Evolutionary conservation across 2,888 invertebrate species (phyloP), one percentile per base, ranked within the genome.

Genomic region (Lepidonotus clava): DNA sequence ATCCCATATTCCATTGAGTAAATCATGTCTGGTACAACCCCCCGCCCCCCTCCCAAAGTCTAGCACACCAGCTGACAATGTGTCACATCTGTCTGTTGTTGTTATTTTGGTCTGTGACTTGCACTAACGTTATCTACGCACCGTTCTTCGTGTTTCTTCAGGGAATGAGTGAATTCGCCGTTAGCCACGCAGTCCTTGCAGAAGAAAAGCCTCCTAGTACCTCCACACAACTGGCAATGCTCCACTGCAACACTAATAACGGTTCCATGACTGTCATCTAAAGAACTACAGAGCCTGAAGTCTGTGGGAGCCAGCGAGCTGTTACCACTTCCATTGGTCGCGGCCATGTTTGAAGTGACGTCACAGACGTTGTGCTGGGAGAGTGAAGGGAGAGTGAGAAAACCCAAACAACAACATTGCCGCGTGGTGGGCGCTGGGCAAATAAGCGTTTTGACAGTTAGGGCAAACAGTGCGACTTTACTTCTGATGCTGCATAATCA

Each of bases 241-340:
- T 89, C 89, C 18, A 89, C 89, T 32, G 88, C 88, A 24, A 89
- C 88, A 85, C 87, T 88, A 18, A 89, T 88, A 14, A 51, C 85
- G 46, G 80, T 28, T 2, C 86, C 84, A 61, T 83, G 67, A 6
- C 67, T 46, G 0, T 84, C 84, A 24, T 88, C 88, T 67, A 86
- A 83, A 0, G 88, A 88, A n/a, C 61, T 86, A 36, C 46, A 40
- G 21, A 88, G 41, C 11, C 66, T 51, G 51, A 88, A 88, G 71
- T 88, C 88, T n/a, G 88, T 88, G 11, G 88, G 88, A 51, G 88
- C 88, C 38, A 85, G 80, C 51, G 86, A 86, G 61, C 88, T 88
- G 28, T 36, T 46, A 14, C 46, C n/a, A 53, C 85, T 51, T 18
- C 46, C 66, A 46, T 38, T 61, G 40, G 11, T 40, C 21, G 51